Conservation (phyloP, 2,797 vertebrate genomes). For the Bovichtus diacanthus region DNA sequence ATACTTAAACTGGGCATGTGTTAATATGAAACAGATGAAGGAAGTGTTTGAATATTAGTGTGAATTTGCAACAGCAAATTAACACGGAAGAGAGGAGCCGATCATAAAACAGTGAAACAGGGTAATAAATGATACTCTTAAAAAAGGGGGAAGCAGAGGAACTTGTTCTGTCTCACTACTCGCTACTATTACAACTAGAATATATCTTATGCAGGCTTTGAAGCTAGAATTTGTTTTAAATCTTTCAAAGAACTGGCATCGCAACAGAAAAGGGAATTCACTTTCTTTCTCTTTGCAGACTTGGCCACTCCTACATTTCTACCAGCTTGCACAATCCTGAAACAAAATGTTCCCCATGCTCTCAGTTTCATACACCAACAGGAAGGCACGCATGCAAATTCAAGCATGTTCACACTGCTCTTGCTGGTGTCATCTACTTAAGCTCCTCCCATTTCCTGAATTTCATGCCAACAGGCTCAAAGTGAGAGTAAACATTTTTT, state of each 20-base stretch:
- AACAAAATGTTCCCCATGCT: constrained; percentile 19
- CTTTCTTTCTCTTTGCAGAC: neutral
- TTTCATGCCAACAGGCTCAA: constrained; percentile 16
- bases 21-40: constrained; percentile 34
- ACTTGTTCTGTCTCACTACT: neutral
- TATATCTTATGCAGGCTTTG: neutral
- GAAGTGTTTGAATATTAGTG: constrained; percentile 1
- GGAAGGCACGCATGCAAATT: constrained; percentile 33
- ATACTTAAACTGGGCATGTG: neutral
- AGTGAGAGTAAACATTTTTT: constrained; percentile 3
- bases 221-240: neutral
- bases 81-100: neutral
- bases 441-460: constrained; percentile 60
- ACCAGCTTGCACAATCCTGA: constrained; percentile 38
- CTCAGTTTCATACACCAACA: constrained; percentile 21
- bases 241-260: neutral
- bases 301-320: constrained; percentile 19
- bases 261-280: constrained; percentile 21
- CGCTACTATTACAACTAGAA: neutral
- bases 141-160: neutral
- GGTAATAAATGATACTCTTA: neutral
- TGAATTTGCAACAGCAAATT: neutral
- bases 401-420: constrained; percentile 39
- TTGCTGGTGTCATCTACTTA: constrained; percentile 13
- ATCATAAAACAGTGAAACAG: constrained; percentile 18